These are phyloP conservation scores for Meghimatium bilineatum DNA, from an alignment of 2,888 invertebrate species.

Conservation along the genomic window DNA sequence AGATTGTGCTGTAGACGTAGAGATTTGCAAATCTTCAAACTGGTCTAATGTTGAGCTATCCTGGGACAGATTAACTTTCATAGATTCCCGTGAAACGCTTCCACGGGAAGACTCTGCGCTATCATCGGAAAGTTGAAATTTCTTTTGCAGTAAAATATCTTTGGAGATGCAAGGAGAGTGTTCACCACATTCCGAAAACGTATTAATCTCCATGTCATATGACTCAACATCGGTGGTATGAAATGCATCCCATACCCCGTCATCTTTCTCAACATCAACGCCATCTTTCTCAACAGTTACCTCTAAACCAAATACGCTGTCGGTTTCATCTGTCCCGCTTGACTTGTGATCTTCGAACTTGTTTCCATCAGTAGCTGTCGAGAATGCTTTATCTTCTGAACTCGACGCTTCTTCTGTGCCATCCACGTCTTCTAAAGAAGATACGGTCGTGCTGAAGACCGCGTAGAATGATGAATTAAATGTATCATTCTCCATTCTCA, in stretches of 20 bases:
- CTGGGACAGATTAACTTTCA: constrained; percentile 46
- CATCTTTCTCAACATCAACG: not conserved
- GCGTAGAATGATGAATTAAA: constrained; percentile 40
- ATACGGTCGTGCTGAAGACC: constrained; percentile 40
- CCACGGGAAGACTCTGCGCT: constrained; percentile 21
- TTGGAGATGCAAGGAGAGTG: constrained; percentile 26
- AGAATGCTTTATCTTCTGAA: not conserved
- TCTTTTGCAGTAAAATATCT: constrained; percentile 34
- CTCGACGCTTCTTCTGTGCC: not conserved
- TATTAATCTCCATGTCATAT: not conserved
- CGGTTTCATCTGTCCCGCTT: not conserved
- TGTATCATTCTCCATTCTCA: not conserved
- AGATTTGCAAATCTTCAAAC: constrained; percentile 12
- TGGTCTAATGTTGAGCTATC: constrained; percentile 37
- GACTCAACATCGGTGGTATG: not conserved
- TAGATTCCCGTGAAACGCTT: constrained; percentile 42
- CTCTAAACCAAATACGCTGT: constrained; percentile 14
- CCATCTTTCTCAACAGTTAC: not conserved
- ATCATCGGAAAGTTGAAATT: constrained; percentile 10
- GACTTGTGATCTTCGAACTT: not conserved
- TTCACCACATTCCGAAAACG: not conserved
- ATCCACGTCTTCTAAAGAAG: constrained; percentile 33
- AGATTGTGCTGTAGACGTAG: not conserved
- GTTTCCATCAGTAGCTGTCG: not conserved
- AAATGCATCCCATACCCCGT: not conserved